Evolutionary conservation across 1,140 invertebrate species (phyloP).

Genomic region (Cyclargus thomasi): DNA sequence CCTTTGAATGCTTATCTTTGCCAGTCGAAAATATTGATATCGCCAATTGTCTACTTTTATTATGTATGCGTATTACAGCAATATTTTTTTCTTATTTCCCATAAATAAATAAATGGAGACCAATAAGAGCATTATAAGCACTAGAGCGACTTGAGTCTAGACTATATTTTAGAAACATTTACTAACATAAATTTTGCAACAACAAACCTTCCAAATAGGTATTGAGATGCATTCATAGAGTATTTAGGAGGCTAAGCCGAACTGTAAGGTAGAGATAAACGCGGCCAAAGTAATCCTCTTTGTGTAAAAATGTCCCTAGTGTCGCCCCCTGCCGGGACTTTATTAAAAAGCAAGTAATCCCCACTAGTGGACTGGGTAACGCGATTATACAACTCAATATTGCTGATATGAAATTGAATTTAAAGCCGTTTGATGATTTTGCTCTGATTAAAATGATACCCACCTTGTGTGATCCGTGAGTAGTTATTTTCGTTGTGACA

Average conservation of each 20-base stretch:
- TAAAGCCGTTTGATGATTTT: constrained; percentile 49
- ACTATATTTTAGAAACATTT: too few species aligned
- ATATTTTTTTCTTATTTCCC: too few species aligned
- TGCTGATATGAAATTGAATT: constrained; percentile 68
- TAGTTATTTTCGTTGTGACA: neutral
- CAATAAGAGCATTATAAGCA: too few species aligned
- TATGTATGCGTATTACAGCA: too few species aligned
- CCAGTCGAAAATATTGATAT: too few species aligned
- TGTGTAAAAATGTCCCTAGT: constrained; percentile 72
- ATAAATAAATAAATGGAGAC: too few species aligned
- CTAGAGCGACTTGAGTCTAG: too few species aligned
- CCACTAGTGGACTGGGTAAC: constrained; percentile 69
- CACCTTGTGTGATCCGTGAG: too few species aligned
- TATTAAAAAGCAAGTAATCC: constrained; percentile 73
- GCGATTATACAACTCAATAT: constrained; percentile 70
- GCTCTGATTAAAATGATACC: constrained; percentile 28
- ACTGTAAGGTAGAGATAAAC: constrained; percentile 73
- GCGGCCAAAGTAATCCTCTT: constrained; percentile 69
- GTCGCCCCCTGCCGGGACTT: constrained; percentile 62
- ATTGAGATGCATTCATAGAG: constrained; percentile 36
- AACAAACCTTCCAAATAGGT: neutral
- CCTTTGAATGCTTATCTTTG: too few species aligned
- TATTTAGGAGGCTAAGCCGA: constrained; percentile 65
- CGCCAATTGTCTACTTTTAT: too few species aligned
- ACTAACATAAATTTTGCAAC: neutral